Conservation (phyloP, 2,797 vertebrate genomes). For the Hemitrygon akajei region DNA sequence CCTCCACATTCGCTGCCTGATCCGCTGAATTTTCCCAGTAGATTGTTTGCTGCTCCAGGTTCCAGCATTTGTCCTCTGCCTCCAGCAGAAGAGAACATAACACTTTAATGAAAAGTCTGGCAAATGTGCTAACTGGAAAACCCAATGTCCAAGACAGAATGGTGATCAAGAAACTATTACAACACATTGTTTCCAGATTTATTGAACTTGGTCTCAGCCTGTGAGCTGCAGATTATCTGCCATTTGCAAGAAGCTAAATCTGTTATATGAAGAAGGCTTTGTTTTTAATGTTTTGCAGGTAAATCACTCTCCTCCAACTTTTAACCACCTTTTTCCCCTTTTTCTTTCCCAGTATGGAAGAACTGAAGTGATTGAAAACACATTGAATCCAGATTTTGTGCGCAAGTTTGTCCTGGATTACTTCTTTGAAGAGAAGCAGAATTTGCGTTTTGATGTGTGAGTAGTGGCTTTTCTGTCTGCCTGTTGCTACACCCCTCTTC, state of each 20-base stretch:
- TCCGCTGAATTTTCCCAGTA: no score
- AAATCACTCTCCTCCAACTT: background rate
- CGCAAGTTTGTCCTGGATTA: conserved; percentile 93
- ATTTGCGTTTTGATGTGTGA: conserved; percentile 93
- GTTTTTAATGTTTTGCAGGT: background rate
- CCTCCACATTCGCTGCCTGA: no score
- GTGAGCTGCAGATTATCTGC: background rate
- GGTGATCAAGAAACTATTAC: conserved; percentile 15
- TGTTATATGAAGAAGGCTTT: background rate
- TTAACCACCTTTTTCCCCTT: background rate
- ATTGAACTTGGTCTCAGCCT: background rate
- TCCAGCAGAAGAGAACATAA: background rate
- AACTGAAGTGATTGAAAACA: conserved; percentile 93
- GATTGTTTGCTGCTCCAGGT: no score
- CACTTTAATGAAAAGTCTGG: background rate
- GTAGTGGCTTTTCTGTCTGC: conserved; percentile 47
- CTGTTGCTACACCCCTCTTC: background rate
- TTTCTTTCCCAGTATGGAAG: conserved; percentile 72
- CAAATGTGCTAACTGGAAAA: background rate
- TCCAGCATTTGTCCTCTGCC: no score
- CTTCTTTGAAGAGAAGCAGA: conserved; percentile 97
- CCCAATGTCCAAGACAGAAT: background rate
- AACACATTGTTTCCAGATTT: background rate
- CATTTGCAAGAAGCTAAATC: background rate
- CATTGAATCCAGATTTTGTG: conserved; percentile 89